Percentiles rank a stretch among this genome's conserved stretches.
phyloP scores from a whole-genome alignment of 2,888 invertebrate genomes.

The Leucophenga montana region DNA sequence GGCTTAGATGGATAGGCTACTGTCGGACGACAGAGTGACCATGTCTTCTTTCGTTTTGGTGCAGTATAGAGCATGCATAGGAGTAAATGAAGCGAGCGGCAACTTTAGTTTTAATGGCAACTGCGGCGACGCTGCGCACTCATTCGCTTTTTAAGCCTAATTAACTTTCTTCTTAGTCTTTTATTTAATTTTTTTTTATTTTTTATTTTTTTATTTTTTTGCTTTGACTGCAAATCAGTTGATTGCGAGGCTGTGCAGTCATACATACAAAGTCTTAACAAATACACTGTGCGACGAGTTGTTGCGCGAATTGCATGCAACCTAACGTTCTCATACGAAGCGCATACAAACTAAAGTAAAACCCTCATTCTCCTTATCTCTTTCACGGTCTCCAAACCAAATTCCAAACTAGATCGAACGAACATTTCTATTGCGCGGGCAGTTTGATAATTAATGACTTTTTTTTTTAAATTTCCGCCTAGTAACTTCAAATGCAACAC shows the following conservation, averaged over 20 bases:
- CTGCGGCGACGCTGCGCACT: conserved; percentile 30
- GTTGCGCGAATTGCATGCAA: conserved; percentile 20
- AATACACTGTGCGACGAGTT: not conserved
- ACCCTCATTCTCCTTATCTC: too few relatives aligned
- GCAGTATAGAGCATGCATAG: too few relatives aligned
- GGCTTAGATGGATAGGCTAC: not conserved
- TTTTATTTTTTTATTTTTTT: conserved; percentile 13
- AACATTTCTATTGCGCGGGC: too few relatives aligned
- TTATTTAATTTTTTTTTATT: conserved; percentile 29
- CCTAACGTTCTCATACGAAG: conserved; percentile 12
- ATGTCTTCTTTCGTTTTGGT: conserved; percentile 30
- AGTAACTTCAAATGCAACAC: too few relatives aligned
- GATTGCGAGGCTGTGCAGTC: not conserved
- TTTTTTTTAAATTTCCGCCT: too few relatives aligned
- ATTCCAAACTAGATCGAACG: too few relatives aligned
- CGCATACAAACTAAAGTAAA: too few relatives aligned
- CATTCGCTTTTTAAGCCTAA: conserved; percentile 64
- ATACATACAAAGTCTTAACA: conserved; percentile 11
- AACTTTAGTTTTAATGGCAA: not conserved
- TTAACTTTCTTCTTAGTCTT: conserved; percentile 66
- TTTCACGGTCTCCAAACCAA: too few relatives aligned
- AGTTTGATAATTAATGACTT: too few relatives aligned
- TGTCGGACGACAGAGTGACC: not conserved
- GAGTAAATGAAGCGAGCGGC: conserved; percentile 34
- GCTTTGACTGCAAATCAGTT: not conserved